A percentile compares a stretch with the other conserved stretches of the same genome.
phyloP scores from a whole-genome alignment of 2,888 invertebrate species.

The Axea sp. region DNA sequence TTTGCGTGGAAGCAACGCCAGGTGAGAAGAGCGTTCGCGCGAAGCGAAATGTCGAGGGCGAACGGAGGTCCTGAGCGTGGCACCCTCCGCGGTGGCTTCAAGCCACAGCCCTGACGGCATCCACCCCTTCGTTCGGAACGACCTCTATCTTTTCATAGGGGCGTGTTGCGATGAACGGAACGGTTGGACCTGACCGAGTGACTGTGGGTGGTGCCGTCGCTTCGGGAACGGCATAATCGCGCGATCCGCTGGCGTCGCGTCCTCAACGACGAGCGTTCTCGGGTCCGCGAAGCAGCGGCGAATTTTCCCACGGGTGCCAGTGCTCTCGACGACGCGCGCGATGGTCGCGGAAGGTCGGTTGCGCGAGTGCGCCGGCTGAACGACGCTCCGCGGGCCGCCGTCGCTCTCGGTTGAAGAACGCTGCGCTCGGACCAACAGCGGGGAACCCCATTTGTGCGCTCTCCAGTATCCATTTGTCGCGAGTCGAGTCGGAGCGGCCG shows the following conservation, averaged over 20 bases:
- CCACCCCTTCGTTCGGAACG: constrained; percentile 61
- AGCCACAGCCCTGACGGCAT: constrained; percentile 48
- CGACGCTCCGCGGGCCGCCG: constrained; percentile 3
- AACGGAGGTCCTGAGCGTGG: too few species aligned
- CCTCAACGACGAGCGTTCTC: neutral
- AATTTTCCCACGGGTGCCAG: too few species aligned
- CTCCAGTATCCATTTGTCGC: neutral
- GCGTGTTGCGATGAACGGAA: constrained; percentile 66
- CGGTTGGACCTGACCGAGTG: constrained; percentile 51
- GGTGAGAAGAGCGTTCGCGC: too few species aligned
- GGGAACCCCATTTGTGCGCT: too few species aligned
- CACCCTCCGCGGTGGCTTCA: too few species aligned
- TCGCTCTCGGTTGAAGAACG: too few species aligned
- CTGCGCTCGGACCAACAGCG: too few species aligned
- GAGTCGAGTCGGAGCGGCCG: neutral
- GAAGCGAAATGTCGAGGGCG: too few species aligned
- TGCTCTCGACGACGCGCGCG: neutral
- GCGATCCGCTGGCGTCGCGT: constrained; percentile 16
- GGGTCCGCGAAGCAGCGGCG: too few species aligned
- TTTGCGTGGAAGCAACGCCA: too few species aligned
- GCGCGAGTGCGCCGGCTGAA: constrained; percentile 36
- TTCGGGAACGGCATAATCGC: constrained; percentile 25
- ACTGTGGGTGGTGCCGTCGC: constrained; percentile 48
- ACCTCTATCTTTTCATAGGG: constrained; percentile 67
- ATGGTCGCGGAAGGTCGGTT: constrained; percentile 14